These are phyloP conservation scores for Argentina silus DNA, from an alignment of 2,797 vertebrate species.

Conservation along the genomic window DNA sequence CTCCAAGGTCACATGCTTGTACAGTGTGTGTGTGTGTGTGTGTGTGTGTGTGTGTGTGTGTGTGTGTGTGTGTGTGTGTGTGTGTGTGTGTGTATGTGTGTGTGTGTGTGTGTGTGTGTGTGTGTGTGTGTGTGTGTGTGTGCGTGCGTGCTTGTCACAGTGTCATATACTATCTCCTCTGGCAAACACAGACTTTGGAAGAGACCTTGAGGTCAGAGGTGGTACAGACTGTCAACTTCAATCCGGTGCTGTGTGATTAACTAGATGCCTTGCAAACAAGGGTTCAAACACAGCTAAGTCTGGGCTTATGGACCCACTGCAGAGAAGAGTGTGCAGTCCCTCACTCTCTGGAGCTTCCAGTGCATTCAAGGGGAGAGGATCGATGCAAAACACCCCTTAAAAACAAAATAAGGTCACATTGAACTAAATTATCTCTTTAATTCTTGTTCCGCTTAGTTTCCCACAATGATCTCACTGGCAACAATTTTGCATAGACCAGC, in stretches of 20 bases:
- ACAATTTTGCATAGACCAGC: too few relatives aligned
- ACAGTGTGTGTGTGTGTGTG: background rate
- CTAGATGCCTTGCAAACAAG: background rate
- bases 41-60: constrained; percentile 12
- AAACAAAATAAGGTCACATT: too few relatives aligned
- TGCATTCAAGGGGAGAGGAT: background rate
- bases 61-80: background rate
- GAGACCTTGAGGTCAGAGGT: background rate
- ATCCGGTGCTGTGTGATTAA: background rate
- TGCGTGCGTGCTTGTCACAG: background rate
- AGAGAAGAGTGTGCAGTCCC: background rate
- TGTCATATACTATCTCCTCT: background rate
- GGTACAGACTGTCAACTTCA: background rate
- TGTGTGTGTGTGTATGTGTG: background rate
- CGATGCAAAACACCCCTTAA: too few relatives aligned
- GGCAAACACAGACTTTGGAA: constrained; percentile 20
- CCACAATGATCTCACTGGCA: too few relatives aligned
- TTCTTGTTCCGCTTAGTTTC: too few relatives aligned
- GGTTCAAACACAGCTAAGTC: background rate
- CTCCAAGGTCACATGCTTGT: too few relatives aligned
- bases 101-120: constrained; percentile 11
- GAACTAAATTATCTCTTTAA: too few relatives aligned
- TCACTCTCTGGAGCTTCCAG: background rate
- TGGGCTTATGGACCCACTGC: background rate
- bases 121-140: constrained; percentile 3